phyloP scores from a whole-genome alignment of 2,113 vertebrate genomes.

The Mus musculus region DNA sequence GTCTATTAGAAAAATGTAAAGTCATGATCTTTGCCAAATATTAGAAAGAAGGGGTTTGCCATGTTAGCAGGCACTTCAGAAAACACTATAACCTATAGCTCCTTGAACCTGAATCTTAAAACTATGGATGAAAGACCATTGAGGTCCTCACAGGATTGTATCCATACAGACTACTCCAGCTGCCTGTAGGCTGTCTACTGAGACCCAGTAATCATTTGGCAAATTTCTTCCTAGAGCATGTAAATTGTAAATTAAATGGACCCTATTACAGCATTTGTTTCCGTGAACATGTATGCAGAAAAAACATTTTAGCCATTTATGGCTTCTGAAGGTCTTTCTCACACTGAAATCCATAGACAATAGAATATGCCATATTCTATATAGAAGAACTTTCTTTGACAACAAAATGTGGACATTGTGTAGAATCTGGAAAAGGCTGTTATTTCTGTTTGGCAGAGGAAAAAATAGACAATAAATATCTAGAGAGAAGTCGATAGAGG shows the following conservation, averaged over 20 bases:
- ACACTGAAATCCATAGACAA: background rate
- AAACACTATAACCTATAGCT: background rate
- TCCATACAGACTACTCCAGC: background rate
- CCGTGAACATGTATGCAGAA: background rate
- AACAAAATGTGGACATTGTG: background rate
- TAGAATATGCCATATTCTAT: background rate
- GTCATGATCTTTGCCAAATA: background rate
- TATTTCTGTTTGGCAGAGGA: background rate
- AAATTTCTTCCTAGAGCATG: background rate
- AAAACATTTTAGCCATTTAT: background rate
- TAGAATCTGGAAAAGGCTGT: background rate
- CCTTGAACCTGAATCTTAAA: slow-evolving; percentile 19
- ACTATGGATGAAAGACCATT: background rate
- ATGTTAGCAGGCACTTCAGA: background rate
- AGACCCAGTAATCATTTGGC: background rate
- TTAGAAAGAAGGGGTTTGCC: background rate
- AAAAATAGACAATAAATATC: background rate
- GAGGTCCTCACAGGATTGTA: background rate
- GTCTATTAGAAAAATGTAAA: slow-evolving; percentile 41
- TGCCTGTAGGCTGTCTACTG: background rate
- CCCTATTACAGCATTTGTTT: background rate
- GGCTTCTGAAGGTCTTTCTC: background rate
- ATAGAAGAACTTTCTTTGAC: background rate
- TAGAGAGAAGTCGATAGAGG: background rate
- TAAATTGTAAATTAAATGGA: background rate